Evolutionary conservation across 53 echinoderm and acorn worm species (phyloP), one percentile per base, ranked within the genome.

Genomic region (Paelopatides confundens): DNA sequence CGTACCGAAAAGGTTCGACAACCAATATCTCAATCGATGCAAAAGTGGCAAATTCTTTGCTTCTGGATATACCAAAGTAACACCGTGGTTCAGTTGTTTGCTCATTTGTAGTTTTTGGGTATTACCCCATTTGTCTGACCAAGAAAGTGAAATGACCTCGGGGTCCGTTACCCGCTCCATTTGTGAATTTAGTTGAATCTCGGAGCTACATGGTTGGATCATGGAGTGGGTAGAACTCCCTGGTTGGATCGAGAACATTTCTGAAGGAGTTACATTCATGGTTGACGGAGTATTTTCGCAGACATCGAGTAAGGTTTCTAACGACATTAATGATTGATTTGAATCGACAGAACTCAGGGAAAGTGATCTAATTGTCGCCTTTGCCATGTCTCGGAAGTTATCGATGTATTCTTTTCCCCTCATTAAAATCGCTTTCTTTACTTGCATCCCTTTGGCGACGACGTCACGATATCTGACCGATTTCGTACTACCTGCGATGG

Each of bases 351-450:
- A 39, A 83, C 84, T 83, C 5, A 64, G 43, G 30, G 84, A 83
- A 1, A 83, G 65, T 10, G 84, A 64, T 40, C 84, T 23, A 1
- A 83, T 33, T 12, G 64, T 64, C 0, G 64, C 84, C 31, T 83
- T 83, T 64, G 84, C 63, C 84, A 83, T 83, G 65, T 83, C 84
- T 38, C 84, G 36, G 36, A 83, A 83, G 65, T 83, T 83, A 26
- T 64, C 65, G 30, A 83, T 83, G 12, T 64, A 83, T 8, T 38
- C 35, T 28, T 83, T 83, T 5, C 65, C 65, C 32, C 84, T 21
- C 9, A 83, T n/a, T 35, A 83, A 2, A 12, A 64, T 1, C 23
- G 84, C 84, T 38, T 37, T 28, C 27, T 31, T 63, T 5, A 83
- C 65, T 31, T 39, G 21, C 21, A 33, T 35, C 3, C 79, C 79